Evolutionary conservation across 2,797 vertebrate genomes (phyloP), one percentile per base, ranked within the genome.

Genomic region (Triplophysa bombifrons): DNA sequence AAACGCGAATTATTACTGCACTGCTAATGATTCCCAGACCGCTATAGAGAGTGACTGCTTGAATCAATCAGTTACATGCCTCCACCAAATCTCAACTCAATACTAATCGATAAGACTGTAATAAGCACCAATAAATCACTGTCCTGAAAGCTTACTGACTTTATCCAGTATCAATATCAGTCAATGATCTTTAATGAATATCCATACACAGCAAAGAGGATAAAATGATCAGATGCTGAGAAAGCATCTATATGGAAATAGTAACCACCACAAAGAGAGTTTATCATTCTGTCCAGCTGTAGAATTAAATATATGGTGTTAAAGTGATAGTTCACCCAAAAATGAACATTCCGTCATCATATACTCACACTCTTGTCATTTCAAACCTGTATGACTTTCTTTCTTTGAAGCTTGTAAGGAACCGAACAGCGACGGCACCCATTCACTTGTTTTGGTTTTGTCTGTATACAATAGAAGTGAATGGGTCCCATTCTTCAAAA

Each of bases 101-200:
- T 78, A 65, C 53, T 58, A 56, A 68, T 86, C 83, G n/a, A n/a
- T n/a, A n/a, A n/a, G n/a, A n/a, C n/a, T n/a, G n/a, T 84, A 84
- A 84, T 86, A 80, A 82, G 80, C 63, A 81, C 74, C 73, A 79
- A 85, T 84, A 81, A 41, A 63, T 82, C 63, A 72, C 76, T 65
- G 50, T 65, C 27, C 56, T 81, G 67, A 72, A 14, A 44, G 71
- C 22, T 70, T 61, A 63, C 78, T 78, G 46, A 16, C 68, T 74
- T 41, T 48, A 79, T 55, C 61, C 20, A 53, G 61, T 67, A 60
- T 76, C 79, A 83, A 55, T 81, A 82, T 73, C 53, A 55, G 34
- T 83, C 80, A 84, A 25, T 46, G 63, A 78, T 17, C 34, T 76
- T 8, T 80, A 74, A 82, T 41, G 55, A 75, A 67, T 71, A 71